Percentiles rank a stretch among this genome's conserved stretches.
phyloP scores from a whole-genome alignment of 2,797 vertebrate genomes.

The Acrossocheilus wenchowensis region DNA sequence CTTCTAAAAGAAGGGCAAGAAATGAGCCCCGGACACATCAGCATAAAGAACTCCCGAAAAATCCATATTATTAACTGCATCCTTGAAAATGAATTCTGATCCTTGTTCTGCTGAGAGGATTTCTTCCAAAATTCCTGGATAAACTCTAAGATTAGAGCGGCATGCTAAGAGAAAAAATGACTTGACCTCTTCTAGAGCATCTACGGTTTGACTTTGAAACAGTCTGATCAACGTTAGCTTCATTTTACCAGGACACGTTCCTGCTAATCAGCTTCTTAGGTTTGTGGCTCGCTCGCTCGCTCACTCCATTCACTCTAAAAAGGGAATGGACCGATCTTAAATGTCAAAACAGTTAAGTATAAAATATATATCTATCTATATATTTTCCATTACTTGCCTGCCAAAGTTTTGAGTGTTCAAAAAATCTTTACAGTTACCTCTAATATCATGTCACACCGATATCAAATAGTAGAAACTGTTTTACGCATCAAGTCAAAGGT shows the following conservation, averaged over 20 bases:
- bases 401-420: slow-evolving; percentile 9
- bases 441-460: slow-evolving; percentile 31
- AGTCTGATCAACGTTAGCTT: slow-evolving; percentile 61
- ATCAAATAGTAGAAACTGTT: slow-evolving; percentile 51
- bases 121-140: slow-evolving; percentile 23
- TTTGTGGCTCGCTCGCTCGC: slow-evolving; percentile 8
- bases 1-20: slow-evolving; percentile 39
- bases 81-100: slow-evolving; percentile 23
- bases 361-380: slow-evolving; percentile 28
- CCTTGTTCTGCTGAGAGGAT: slow-evolving; percentile 18
- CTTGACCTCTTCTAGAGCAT: slow-evolving; percentile 11
- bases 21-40: neutral
- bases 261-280: slow-evolving; percentile 73
- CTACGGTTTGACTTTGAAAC: neutral
- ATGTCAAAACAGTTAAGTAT: slow-evolving; percentile 48
- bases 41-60: slow-evolving; percentile 14
- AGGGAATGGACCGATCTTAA: slow-evolving; percentile 24
- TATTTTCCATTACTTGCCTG: slow-evolving; percentile 25
- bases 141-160: slow-evolving; percentile 35
- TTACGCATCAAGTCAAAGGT: slow-evolving; percentile 36
- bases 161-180: slow-evolving; percentile 45
- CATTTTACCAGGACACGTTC: slow-evolving; percentile 74
- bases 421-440: slow-evolving; percentile 21
- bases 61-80: slow-evolving; percentile 33
- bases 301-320: slow-evolving; percentile 31